phyloP scores from a whole-genome alignment of 1,140 invertebrate genomes.

The Bombus vancouverensis region DNA sequence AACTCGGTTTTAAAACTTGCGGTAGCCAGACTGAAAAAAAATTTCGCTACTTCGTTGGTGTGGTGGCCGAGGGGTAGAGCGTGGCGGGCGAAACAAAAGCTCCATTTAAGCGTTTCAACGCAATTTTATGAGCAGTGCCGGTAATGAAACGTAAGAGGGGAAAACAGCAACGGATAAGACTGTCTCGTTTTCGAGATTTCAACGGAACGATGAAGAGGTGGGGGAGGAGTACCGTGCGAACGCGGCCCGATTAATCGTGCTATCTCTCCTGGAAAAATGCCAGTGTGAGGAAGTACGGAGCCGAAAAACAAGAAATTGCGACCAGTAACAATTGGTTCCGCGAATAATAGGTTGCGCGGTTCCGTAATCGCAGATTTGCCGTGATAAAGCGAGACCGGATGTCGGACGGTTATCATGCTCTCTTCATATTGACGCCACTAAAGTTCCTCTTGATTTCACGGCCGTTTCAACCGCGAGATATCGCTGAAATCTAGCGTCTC shows the following conservation, averaged over 20 bases:
- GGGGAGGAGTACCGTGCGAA: not conserved
- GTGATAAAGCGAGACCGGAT: slow-evolving; percentile 21
- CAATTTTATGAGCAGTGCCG: slow-evolving; percentile 27
- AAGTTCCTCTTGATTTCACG: not conserved
- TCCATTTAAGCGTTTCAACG: slow-evolving; percentile 28
- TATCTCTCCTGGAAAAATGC: not conserved
- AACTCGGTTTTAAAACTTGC: not conserved
- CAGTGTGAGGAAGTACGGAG: not conserved
- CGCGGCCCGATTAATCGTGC: slow-evolving; percentile 24
- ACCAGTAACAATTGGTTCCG: slow-evolving; percentile 22
- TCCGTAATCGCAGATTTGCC: slow-evolving; percentile 21
- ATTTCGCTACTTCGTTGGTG: not conserved
- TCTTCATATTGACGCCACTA: too few relatives aligned
- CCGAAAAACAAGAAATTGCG: slow-evolving; percentile 24
- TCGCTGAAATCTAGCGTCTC: slow-evolving; percentile 48
- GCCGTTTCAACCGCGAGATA: slow-evolving; percentile 23
- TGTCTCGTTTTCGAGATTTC: slow-evolving; percentile 25
- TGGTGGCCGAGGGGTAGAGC: not conserved
- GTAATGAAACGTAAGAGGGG: slow-evolving; percentile 8
- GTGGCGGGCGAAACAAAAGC: not conserved
- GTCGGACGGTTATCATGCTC: slow-evolving; percentile 20
- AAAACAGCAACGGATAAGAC: not conserved
- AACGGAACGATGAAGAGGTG: not conserved
- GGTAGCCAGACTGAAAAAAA: not conserved
- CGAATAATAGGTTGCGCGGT: slow-evolving; percentile 31